These are phyloP conservation scores for Acleris literana DNA, from an alignment of 2,888 invertebrate genomes.

Conservation along the genomic window DNA sequence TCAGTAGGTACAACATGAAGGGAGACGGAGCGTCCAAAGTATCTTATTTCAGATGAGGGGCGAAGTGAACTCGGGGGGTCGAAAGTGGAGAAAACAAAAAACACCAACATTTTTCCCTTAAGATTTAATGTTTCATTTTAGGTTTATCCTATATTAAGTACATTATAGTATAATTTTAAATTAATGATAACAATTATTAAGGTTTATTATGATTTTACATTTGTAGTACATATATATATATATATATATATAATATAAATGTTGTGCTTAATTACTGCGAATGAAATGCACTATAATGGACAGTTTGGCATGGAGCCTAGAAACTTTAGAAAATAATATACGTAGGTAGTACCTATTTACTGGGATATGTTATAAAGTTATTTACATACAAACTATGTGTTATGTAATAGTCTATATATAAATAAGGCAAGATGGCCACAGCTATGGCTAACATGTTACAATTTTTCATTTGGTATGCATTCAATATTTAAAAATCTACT, in stretches of 20 bases:
- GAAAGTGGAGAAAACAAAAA: constrained; percentile 43
- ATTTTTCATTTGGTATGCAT: constrained; percentile 66
- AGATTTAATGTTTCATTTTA: constrained; percentile 78
- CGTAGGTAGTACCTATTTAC: constrained; percentile 13
- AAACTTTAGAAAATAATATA: constrained; percentile 40
- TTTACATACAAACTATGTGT: constrained; percentile 40
- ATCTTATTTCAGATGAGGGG: too few relatives aligned
- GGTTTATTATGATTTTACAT: constrained; percentile 75
- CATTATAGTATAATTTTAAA: constrained; percentile 73
- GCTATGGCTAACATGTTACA: constrained; percentile 71
- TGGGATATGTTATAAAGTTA: constrained; percentile 32
- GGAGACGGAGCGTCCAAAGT: too few relatives aligned
- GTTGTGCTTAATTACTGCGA: constrained; percentile 79
- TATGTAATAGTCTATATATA: constrained; percentile 49
- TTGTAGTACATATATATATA: constrained; percentile 48
- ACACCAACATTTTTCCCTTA: constrained; percentile 61
- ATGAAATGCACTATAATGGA: constrained; percentile 81
- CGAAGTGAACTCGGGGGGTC: neutral
- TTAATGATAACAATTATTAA: constrained; percentile 79
- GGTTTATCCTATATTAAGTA: constrained; percentile 78
- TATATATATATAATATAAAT: constrained; percentile 63
- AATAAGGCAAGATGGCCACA: constrained; percentile 81
- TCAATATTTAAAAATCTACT: constrained; percentile 66
- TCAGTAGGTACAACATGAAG: too few relatives aligned
- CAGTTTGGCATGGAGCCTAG: constrained; percentile 60